Evolutionary conservation across 2,797 vertebrate species (phyloP).

Genomic region (Botia kubotai): DNA sequence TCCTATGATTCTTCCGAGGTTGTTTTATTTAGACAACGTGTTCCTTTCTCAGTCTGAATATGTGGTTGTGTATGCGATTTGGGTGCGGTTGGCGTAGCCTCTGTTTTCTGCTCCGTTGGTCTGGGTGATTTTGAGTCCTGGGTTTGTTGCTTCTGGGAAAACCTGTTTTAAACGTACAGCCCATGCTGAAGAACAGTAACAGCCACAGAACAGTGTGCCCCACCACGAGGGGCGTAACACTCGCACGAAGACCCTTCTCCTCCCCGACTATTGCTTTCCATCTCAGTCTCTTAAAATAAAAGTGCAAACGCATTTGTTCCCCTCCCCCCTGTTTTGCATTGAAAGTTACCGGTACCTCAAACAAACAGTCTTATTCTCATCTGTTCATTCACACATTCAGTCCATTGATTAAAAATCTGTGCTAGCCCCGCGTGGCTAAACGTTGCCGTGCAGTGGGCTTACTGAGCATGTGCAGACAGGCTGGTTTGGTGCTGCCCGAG

Average conservation of each 20-base stretch:
- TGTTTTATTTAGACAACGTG: constrained; percentile 50
- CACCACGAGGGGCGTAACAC: constrained; percentile 17
- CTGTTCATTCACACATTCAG: constrained; percentile 44
- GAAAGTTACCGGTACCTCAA: constrained; percentile 40
- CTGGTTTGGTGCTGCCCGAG: constrained; percentile 70
- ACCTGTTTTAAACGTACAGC: constrained; percentile 33
- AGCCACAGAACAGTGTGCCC: constrained; percentile 29
- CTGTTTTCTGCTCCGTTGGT: constrained; percentile 45
- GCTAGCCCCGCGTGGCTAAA: constrained; percentile 33
- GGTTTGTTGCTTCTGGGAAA: constrained; percentile 56
- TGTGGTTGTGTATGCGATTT: constrained; percentile 50
- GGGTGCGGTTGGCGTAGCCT: constrained; percentile 10
- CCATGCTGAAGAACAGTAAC: constrained; percentile 43
- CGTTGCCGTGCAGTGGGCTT: neutral
- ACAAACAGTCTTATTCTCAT: constrained; percentile 49
- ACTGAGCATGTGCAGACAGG: constrained; percentile 58
- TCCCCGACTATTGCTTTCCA: constrained; percentile 48
- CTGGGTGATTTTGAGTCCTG: constrained; percentile 26
- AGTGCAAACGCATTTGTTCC: constrained; percentile 56
- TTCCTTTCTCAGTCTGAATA: constrained; percentile 43
- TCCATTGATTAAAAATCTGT: constrained; percentile 49
- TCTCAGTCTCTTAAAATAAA: constrained; percentile 49
- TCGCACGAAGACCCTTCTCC: constrained; percentile 37
- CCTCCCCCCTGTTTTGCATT: constrained; percentile 11
- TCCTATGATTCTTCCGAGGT: constrained; percentile 63